phyloP scores from a whole-genome alignment of 2,888 invertebrate genomes.

The Ganaspis brasiliensis region DNA sequence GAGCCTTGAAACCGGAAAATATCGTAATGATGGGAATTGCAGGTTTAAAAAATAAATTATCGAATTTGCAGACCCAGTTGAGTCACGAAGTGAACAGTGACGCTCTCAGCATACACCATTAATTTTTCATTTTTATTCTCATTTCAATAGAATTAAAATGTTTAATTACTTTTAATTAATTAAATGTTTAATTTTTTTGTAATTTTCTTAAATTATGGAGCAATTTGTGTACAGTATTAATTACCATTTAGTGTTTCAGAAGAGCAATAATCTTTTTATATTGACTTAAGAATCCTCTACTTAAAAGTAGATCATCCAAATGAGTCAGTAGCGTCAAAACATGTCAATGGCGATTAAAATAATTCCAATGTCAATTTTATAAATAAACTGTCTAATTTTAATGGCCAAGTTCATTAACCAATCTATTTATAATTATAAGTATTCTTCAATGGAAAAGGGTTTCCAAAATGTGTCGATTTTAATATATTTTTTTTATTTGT shows the following conservation, averaged over 20 bases:
- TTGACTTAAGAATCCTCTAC: background rate
- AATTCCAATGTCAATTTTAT: constrained; percentile 1
- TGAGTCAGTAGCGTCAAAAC: background rate
- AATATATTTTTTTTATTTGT: too few relatives aligned
- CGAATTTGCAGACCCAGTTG: constrained; percentile 96
- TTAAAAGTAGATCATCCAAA: background rate
- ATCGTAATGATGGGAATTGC: constrained; percentile 97
- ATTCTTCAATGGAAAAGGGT: too few relatives aligned
- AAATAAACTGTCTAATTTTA: background rate
- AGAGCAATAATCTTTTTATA: background rate
- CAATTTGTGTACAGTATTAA: too few relatives aligned
- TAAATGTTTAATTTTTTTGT: background rate
- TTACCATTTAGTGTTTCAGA: too few relatives aligned
- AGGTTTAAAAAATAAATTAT: constrained; percentile 96
- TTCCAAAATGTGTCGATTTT: too few relatives aligned
- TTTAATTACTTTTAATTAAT: too few relatives aligned
- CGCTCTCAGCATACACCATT: constrained; percentile 86
- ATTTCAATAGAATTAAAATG: too few relatives aligned
- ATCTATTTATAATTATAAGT: too few relatives aligned
- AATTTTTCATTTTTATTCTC: constrained; percentile 64
- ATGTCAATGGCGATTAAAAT: background rate
- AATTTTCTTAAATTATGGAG: background rate
- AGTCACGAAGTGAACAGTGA: constrained; percentile 93
- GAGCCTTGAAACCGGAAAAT: constrained; percentile 96
- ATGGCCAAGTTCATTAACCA: background rate